Evolutionary conservation across 30 jellyfish, hydroid and myxozoan genomes (phyloP), one percentile per base, ranked within the genome.

Genomic region (Clytia hemisphaerica): DNA sequence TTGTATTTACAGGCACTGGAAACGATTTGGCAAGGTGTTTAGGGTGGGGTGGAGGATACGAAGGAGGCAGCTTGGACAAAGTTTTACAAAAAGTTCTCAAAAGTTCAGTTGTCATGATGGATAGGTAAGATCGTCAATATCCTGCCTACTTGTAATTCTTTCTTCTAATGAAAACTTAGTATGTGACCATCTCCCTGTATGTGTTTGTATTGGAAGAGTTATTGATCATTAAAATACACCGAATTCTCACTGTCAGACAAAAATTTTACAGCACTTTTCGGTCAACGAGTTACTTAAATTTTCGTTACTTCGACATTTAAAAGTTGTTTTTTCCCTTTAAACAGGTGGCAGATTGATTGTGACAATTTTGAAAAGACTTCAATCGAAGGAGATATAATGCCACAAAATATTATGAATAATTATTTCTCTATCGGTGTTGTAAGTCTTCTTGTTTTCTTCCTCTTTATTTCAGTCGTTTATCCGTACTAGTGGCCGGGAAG

Each of bases 381-480:
- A 4, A n/a, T n/a, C n/a, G 85, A 76, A n/a, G 67, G 82, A 45
- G 98, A 80, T 45, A 83, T 79, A 2, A 72, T 81, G 58, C 98
- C 98, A 2, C 74, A 81, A 58, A 78, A 69, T 60, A 89, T 89
- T 5, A 58, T 89, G 78, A 89, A 89, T 61, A 89, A 89, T 72
- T 89, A 89, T 57, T 89, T 89, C 55, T 78, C 98, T 1, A 77
- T 89, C 35, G 98, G 98, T 33, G 98, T 89, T 84, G 98, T 89
- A 46, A 75, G 98, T 73, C 2, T 2, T 64, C 5, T 0, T 6
- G 30, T 14, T 14, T 25, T n/a, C n/a, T n/a, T n/a, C n/a, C n/a
- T n/a, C n/a, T n/a, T n/a, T n/a, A n/a, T n/a, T n/a, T n/a, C n/a
- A n/a, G n/a, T n/a, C n/a, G n/a, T n/a, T n/a, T n/a, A n/a, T n/a